A percentile compares a stretch with the other conserved stretches of the same genome.
These are phyloP conservation scores for Drosophila atripex DNA, from an alignment of 2,888 invertebrate species.

Conservation along the genomic window DNA sequence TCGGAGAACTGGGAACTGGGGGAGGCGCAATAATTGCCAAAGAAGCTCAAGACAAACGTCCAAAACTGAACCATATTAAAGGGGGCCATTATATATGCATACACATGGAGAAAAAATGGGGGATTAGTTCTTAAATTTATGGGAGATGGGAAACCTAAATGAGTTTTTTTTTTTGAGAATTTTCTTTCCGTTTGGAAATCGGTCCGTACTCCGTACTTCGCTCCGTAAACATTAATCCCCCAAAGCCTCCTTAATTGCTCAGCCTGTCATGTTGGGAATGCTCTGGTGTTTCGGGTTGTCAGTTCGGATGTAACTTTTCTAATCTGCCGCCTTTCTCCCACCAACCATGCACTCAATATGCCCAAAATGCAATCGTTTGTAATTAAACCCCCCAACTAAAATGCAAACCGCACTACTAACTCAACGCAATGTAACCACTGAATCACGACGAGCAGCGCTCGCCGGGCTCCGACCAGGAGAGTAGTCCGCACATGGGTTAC, in stretches of 20 bases:
- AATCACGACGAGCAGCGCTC: conserved; percentile 80
- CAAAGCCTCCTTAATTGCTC: neutral
- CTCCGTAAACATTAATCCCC: conserved; percentile 1
- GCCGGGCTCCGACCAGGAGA: conserved; percentile 85
- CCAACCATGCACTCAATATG: conserved; percentile 24
- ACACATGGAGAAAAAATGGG: conserved; percentile 2
- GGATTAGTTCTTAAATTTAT: neutral
- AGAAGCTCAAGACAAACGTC: conserved; percentile 30
- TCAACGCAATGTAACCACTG: neutral
- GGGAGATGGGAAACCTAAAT: too few species aligned
- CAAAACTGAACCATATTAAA: conserved; percentile 50
- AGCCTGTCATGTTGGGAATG: conserved; percentile 24
- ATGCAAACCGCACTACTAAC: conserved; percentile 34
- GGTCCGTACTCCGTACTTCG: neutral
- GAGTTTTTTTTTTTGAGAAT: neutral
- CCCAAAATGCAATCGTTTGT: conserved; percentile 19
- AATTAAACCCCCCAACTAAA: conserved; percentile 26
- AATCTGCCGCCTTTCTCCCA: conserved; percentile 16
- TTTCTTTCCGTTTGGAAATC: neutral
- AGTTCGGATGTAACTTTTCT: conserved; percentile 22
- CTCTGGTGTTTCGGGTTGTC: neutral
- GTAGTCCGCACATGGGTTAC: conserved; percentile 83
- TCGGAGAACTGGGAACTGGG: conserved; percentile 11
- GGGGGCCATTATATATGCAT: conserved; percentile 55
- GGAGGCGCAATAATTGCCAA: conserved; percentile 47